Evolutionary conservation across 2,113 vertebrate species (phyloP).

Genomic region (Stigmatopora nigra): DNA sequence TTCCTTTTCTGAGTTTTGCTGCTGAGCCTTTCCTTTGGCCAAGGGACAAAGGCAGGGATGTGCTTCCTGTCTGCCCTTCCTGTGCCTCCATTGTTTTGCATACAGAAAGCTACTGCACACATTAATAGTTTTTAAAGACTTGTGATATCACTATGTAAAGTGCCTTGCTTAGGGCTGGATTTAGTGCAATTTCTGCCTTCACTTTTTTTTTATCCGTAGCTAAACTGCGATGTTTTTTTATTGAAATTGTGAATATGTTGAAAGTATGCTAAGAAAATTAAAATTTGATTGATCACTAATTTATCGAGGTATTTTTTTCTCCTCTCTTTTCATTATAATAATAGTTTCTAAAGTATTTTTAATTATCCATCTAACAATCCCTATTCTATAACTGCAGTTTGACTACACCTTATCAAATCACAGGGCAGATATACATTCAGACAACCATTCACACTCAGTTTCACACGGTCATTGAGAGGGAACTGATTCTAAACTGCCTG

Average conservation of each 20-base stretch:
- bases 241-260: not conserved
- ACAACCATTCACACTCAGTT: too few species aligned
- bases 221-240: not conserved
- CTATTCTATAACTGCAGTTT: too few species aligned
- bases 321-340: too few species aligned
- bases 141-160: conserved; percentile 4
- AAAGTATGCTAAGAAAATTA: not conserved
- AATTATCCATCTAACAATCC: too few species aligned
- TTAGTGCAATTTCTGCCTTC: not conserved
- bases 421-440: too few species aligned
- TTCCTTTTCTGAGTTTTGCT: conserved; percentile 14
- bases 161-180: not conserved
- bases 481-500: too few species aligned
- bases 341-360: too few species aligned
- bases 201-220: conserved; percentile 3
- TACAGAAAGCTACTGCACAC: not conserved
- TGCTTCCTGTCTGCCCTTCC: conserved; percentile 5
- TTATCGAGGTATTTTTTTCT: too few species aligned
- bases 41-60: conserved; percentile 4
- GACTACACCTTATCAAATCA: too few species aligned
- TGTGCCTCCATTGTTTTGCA: conserved; percentile 14
- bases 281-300: not conserved
- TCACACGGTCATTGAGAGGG: too few species aligned
- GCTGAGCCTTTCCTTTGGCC: conserved; percentile 16
- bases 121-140: conserved; percentile 1